These are phyloP conservation scores for Felis chaus DNA, from an alignment of 2,113 vertebrate species.

Conservation along the genomic window DNA sequence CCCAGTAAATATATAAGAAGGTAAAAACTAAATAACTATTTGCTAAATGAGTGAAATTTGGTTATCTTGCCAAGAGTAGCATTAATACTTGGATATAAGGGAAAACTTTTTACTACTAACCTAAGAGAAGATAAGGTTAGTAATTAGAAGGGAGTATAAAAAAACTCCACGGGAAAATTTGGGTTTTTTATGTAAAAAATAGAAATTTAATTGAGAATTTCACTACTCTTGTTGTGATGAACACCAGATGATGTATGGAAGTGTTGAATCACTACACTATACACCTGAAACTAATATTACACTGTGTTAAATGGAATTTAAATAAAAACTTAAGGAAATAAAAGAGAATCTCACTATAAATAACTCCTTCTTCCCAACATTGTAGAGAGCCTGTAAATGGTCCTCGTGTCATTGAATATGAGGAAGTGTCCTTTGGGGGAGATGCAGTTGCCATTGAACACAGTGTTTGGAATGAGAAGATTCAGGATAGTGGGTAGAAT, in stretches of 20 bases:
- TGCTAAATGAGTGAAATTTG: conserved; percentile 6
- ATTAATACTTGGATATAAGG: conserved; percentile 12
- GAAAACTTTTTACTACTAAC: conserved; percentile 42
- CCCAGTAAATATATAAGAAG: not conserved
- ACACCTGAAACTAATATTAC: not conserved
- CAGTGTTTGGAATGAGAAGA: not conserved
- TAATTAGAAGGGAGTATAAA: conserved; percentile 33
- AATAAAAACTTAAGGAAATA: not conserved
- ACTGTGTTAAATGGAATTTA: not conserved
- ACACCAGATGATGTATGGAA: not conserved
- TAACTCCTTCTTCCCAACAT: not conserved
- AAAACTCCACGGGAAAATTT: not conserved
- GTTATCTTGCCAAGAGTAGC: conserved; percentile 22
- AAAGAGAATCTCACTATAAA: not conserved
- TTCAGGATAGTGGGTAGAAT: not conserved
- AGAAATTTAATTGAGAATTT: not conserved
- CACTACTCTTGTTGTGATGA: not conserved
- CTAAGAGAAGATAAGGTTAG: not conserved
- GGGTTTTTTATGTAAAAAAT: conserved; percentile 25
- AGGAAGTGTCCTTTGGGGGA: not conserved
- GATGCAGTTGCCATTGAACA: not conserved
- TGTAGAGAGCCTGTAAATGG: not conserved
- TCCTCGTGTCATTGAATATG: not conserved
- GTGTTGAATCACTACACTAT: not conserved
- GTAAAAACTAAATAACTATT: conserved; percentile 16